Base-by-base conservation (phyloP, 2,797 vertebrate species). In the Coregonus suidteri region DNA sequence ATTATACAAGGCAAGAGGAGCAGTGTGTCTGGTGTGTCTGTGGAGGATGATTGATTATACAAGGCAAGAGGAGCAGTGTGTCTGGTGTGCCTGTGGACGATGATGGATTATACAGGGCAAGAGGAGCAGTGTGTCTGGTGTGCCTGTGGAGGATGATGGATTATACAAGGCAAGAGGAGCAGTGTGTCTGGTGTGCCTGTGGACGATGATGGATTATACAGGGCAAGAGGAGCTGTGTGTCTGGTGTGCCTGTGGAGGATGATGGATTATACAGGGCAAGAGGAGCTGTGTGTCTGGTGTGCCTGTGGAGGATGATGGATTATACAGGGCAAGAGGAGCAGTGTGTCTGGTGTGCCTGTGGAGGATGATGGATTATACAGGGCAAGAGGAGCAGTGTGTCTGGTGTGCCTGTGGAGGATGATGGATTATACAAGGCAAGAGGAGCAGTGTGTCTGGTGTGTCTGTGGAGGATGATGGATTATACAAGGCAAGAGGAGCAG, bases 311-410 rank as follows among this genome's bases (percentile, higher is more conserved):
- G 25, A 25, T 25, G 25, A 25, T 25, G 25, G 25, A 25, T 25
- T 25, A 25, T 25, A 25, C 25, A 25, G 25, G 88, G 85, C 88
- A 89, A 76, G 83, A 74, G 87, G 78, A 82, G 80, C 80, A 80
- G 54, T 69, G 83, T 73, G 86, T 90, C 84, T 85, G 87, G n/a
- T 14, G 14, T 73, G 86, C 89, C 84, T 85, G 87, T 74, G 81
- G 86, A 88, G 83, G 85, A 91, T 75, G 81, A 86, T 88, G 83
- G 85, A 91, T 92, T 90, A 93, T 93, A 88, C 88, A 93, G 92
- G 83, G 87, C 81, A 64, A 78, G 9, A 0, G 82, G 77, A 77
- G 79, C 41, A 11, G 54, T 41, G 35, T 84, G 83, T 77, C 25
- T 25, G 25, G 76, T 81, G 79, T 75, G 71, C 64, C 51, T 73